Base-by-base conservation (phyloP, 2,888 invertebrate genomes). In the Tholera decimalis region DNA sequence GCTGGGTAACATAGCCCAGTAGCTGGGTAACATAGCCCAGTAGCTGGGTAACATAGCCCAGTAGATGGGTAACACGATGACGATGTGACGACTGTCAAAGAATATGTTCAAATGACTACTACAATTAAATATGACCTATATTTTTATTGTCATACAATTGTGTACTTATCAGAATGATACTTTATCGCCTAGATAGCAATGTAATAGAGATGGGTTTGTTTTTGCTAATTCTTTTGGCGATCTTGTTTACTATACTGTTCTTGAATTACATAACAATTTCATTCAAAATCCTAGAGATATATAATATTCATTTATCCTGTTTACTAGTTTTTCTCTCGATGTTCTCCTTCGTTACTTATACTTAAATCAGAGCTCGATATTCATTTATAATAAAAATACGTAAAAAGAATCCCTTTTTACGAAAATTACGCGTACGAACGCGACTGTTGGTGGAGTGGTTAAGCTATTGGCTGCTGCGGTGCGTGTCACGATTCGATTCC, bases 51-150 rank as follows among this genome's bases (percentile, higher is more conserved):
- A n/a, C n/a, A n/a, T n/a, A n/a, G n/a, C n/a, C n/a, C n/a, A n/a
- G n/a, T n/a, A n/a, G n/a, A n/a, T n/a, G n/a, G n/a, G n/a, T n/a
- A n/a, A n/a, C n/a, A n/a, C n/a, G n/a, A n/a, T n/a, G n/a, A n/a
- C n/a, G n/a, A n/a, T n/a, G n/a, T n/a, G n/a, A n/a, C n/a, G n/a
- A n/a, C n/a, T n/a, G n/a, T 33, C 0, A 11, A 0, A 1, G 33
- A 33, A 4, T 8, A 6, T n/a, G 13, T 15, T 22, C 13, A 26
- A 43, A 13, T 57, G 18, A 4, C 37, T 47, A n/a, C 24, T 3
- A n/a, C n/a, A 13, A 30, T 57, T 58, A 47, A 50, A 24, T 35
- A 33, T 69, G 39, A 68, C 50, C 59, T 26, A 58, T 1, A 67
- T 57, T 41, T 49, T 28, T 9, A 28, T 4, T 41, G 33, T 39